Conservation (phyloP, 2,797 vertebrate genomes). For the Enteromius mattozi region DNA sequence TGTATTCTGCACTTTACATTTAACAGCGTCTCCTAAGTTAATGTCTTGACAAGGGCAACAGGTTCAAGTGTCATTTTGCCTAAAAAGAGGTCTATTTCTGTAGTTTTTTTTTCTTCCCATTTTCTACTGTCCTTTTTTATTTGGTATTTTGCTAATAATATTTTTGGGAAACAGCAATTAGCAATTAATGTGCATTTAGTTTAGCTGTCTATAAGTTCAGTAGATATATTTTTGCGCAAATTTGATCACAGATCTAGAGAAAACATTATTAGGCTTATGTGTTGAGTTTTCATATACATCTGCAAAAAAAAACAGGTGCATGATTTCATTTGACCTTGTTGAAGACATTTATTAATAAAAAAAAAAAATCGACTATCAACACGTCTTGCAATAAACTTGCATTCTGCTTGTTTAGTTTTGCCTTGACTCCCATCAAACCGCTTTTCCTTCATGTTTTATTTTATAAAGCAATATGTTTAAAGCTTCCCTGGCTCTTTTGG, state of each 20-base stretch:
- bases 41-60: background rate
- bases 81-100: background rate
- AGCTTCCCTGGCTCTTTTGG: background rate
- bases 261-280: background rate
- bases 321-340: background rate
- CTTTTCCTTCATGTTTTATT: background rate
- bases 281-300: background rate
- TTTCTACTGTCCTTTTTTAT: background rate
- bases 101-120: background rate
- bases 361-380: too few relatives aligned
- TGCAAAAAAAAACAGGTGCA: background rate
- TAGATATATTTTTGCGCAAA: background rate
- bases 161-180: background rate
- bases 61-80: background rate
- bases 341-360: too few relatives aligned
- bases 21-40: background rate
- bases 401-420: background rate
- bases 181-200: background rate
- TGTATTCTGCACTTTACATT: background rate
- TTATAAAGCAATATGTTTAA: background rate
- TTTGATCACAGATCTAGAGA: background rate
- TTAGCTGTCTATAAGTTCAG: background rate
- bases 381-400: background rate
- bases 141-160: background rate
- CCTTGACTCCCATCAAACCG: background rate